Conservation (phyloP, 2,113 vertebrate species). For the Charadrius vociferus region DNA sequence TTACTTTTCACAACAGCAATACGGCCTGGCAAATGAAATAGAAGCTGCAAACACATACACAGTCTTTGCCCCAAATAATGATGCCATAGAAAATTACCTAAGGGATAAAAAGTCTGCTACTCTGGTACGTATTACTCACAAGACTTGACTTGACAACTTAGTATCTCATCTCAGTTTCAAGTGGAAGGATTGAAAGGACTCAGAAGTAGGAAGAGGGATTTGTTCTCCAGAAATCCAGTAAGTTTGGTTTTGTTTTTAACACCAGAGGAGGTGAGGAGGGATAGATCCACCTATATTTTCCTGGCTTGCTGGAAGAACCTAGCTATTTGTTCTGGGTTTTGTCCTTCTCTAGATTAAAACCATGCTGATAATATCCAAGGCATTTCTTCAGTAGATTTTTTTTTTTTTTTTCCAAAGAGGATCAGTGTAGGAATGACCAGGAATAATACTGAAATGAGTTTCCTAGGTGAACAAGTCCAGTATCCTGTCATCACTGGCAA, state of each 20-base stretch:
- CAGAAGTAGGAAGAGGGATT: not conserved
- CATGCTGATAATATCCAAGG: not conserved
- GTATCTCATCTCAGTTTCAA: not conserved
- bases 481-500: not conserved
- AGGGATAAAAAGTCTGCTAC: conserved; percentile 65
- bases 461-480: not conserved
- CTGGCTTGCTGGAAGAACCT: not conserved
- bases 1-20: conserved; percentile 75
- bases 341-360: not conserved
- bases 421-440: not conserved
- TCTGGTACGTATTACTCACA: conserved; percentile 76
- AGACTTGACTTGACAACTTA: not conserved
- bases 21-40: conserved; percentile 79
- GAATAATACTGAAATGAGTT: not conserved
- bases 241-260: not conserved
- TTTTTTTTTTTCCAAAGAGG: not conserved
- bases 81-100: conserved; percentile 81
- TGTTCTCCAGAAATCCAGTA: not conserved
- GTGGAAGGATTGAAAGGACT: not conserved
- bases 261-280: not conserved
- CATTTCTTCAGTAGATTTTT: not conserved
- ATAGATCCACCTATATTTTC: not conserved
- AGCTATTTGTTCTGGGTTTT: not conserved
- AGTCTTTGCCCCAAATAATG: conserved; percentile 86
- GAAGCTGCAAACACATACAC: conserved; percentile 82